Evolutionary conservation across 2,113 vertebrate species (phyloP).

Genomic region (Etheostoma cragini): DNA sequence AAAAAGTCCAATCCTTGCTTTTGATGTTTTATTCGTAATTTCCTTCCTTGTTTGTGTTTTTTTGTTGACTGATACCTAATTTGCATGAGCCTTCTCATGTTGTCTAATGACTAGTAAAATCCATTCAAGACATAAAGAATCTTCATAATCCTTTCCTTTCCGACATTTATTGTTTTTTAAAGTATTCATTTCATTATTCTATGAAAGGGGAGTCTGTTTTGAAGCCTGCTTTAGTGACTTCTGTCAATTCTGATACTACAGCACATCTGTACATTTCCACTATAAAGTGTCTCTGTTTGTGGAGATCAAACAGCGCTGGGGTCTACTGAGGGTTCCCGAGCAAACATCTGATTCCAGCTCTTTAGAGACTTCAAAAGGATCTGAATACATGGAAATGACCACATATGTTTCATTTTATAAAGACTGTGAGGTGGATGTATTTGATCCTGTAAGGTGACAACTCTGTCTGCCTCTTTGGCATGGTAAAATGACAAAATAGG

Average conservation of each 20-base stretch:
- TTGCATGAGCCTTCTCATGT: background rate
- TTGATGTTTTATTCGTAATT: background rate
- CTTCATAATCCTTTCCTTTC: background rate
- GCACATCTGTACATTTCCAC: constrained; percentile 77
- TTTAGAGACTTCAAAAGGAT: constrained; percentile 70
- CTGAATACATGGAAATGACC: constrained; percentile 68
- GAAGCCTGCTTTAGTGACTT: constrained; percentile 37
- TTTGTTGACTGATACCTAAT: background rate
- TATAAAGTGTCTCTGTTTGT: constrained; percentile 69
- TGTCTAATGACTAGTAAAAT: background rate
- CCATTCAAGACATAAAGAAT: background rate
- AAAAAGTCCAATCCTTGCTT: background rate
- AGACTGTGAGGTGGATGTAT: constrained; percentile 49
- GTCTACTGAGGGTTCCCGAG: constrained; percentile 57
- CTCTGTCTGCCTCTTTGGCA: background rate
- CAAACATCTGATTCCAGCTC: constrained; percentile 60
- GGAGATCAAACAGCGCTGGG: constrained; percentile 63
- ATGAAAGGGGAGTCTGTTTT: constrained; percentile 42
- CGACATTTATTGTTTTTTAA: constrained; percentile 8
- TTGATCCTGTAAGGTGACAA: constrained; percentile 57
- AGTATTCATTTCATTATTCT: background rate
- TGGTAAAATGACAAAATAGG: background rate
- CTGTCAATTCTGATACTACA: constrained; percentile 38
- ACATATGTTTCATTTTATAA: constrained; percentile 67
- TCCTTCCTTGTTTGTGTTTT: background rate